phyloP scores from a whole-genome alignment of 1,140 invertebrate species.

The Dufourea novaeangliae region DNA sequence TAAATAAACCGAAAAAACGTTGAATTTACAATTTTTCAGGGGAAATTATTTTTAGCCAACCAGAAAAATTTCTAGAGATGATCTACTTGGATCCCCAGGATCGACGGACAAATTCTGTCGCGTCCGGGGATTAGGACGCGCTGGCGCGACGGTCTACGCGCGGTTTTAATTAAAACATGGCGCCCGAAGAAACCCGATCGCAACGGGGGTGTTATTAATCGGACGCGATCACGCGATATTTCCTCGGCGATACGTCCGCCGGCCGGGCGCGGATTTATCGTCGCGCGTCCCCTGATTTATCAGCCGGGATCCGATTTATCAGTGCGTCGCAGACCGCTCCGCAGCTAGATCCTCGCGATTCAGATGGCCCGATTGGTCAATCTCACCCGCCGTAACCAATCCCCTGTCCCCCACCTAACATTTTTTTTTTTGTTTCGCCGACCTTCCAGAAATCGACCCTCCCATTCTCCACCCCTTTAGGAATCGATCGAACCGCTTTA shows the following conservation, averaged over 20 bases:
- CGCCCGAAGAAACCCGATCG: conserved; percentile 40
- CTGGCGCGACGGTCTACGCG: neutral
- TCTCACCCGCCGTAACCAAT: conserved; percentile 25
- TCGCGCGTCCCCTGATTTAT: conserved; percentile 58
- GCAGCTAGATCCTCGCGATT: conserved; percentile 55
- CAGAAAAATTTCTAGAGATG: no score
- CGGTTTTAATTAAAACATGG: conserved; percentile 61
- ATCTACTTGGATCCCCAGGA: neutral
- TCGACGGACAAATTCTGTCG: neutral
- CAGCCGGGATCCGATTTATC: conserved; percentile 63
- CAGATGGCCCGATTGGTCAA: conserved; percentile 59
- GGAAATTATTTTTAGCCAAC: no score
- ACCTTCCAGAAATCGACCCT: neutral
- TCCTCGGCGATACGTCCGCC: conserved; percentile 60
- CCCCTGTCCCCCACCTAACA: neutral
- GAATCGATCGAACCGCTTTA: conserved; percentile 1
- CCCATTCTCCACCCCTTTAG: no score
- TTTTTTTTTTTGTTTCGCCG: neutral
- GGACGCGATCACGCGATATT: conserved; percentile 68
- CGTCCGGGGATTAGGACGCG: neutral
- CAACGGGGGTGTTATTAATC: conserved; percentile 64
- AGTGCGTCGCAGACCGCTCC: conserved; percentile 51
- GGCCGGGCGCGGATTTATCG: conserved; percentile 60
- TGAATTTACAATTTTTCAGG: no score
- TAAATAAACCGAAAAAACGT: no score